phyloP scores from a whole-genome alignment of 2,888 invertebrate species.

The Caenorhabditis becei region DNA sequence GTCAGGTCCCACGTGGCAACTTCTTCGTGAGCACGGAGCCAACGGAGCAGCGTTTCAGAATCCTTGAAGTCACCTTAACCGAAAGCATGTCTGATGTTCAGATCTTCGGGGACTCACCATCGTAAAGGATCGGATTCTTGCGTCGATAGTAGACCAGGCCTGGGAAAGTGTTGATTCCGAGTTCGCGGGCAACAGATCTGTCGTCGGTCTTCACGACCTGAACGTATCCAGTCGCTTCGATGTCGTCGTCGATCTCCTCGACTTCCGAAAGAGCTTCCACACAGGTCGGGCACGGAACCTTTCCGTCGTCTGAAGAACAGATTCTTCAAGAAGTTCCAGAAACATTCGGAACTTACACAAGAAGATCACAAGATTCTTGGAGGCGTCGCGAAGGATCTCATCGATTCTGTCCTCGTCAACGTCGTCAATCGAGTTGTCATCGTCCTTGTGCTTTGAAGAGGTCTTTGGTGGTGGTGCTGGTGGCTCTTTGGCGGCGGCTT shows the following conservation, averaged over 20 bases:
- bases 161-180: constrained; percentile 96
- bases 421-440: constrained; percentile 84
- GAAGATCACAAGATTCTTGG: constrained; percentile 94
- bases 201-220: constrained; percentile 82
- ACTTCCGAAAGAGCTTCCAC: constrained; percentile 89
- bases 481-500: constrained; percentile 37
- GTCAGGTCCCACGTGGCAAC: constrained; percentile 79
- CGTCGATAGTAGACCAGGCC: constrained; percentile 97
- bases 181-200: constrained; percentile 89
- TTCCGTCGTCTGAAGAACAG: constrained; percentile 83
- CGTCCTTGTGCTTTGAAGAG: constrained; percentile 57
- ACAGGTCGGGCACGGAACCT: constrained; percentile 90
- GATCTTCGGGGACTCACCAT: too few relatives aligned
- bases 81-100: too few relatives aligned
- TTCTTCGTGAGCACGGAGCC: constrained; percentile 81
- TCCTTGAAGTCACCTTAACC: constrained; percentile 81
- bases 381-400: constrained; percentile 94
- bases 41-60: constrained; percentile 78
- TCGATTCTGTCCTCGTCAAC: constrained; percentile 97
- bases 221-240: constrained; percentile 84
- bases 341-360: constrained; percentile 89
- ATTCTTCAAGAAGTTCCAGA: background rate
- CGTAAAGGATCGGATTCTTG: constrained; percentile 95
- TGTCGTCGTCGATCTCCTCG: constrained; percentile 94
- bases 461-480: constrained; percentile 41